Evolutionary conservation across 2,113 vertebrate species (phyloP).

Genomic region (Semnopithecus entellus): DNA sequence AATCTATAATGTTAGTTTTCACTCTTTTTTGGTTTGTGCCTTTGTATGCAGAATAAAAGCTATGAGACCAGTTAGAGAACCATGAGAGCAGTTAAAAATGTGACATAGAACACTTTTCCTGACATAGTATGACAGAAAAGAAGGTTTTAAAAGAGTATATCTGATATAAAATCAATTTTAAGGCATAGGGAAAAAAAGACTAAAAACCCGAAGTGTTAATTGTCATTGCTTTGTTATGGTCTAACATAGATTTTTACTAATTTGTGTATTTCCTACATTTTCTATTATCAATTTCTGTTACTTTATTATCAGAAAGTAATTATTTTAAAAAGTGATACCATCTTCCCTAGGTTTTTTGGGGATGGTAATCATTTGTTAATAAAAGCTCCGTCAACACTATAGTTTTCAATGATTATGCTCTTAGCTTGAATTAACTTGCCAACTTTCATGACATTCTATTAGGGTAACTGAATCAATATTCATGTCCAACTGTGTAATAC

Average conservation of each 20-base stretch:
- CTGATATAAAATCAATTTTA: not conserved
- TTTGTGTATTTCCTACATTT: not conserved
- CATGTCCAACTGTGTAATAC: not conserved
- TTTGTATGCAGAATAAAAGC: not conserved
- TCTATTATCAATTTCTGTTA: not conserved
- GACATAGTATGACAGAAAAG: not conserved
- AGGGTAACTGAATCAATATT: conserved; percentile 18
- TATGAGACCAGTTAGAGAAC: not conserved
- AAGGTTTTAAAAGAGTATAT: not conserved
- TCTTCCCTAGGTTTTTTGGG: not conserved
- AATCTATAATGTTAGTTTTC: not conserved
- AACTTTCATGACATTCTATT: conserved; percentile 37
- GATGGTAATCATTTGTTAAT: not conserved
- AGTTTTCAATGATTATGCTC: conserved; percentile 22
- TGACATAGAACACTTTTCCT: not conserved
- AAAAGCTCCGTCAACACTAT: not conserved
- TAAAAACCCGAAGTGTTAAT: not conserved
- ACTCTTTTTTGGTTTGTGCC: not conserved
- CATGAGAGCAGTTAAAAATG: not conserved
- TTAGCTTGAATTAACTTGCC: conserved; percentile 34
- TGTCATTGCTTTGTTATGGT: not conserved
- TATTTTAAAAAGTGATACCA: not conserved
- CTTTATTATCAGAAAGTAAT: not conserved
- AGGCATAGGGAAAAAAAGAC: not conserved
- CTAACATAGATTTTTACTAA: not conserved